Percentiles rank a stretch among this genome's conserved stretches.
phyloP scores from a whole-genome alignment of 2,888 invertebrate genomes.

The Pegoplata infirma region DNA sequence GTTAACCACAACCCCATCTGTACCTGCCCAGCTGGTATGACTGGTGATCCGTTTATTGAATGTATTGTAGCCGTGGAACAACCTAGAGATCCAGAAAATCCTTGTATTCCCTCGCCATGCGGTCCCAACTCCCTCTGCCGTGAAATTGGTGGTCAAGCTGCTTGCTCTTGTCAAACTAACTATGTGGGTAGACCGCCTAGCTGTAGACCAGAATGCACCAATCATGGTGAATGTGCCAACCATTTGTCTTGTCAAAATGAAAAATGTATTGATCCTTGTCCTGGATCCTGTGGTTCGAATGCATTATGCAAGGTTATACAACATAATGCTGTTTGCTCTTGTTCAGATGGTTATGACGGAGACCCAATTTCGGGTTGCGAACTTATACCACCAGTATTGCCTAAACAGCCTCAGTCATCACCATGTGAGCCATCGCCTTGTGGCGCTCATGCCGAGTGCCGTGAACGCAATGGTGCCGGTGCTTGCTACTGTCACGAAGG shows the following conservation, averaged over 20 bases:
- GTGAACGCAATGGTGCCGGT: constrained; percentile 90
- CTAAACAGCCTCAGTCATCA: constrained; percentile 83
- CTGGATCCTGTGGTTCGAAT: constrained; percentile 87
- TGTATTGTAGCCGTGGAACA: constrained; percentile 79
- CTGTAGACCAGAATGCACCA: constrained; percentile 90
- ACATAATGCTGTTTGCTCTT: constrained; percentile 89
- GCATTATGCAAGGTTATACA: constrained; percentile 91
- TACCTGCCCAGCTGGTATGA: constrained; percentile 81
- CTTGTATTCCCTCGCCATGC: constrained; percentile 89
- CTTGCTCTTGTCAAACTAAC: constrained; percentile 89
- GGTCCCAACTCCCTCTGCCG: constrained; percentile 91
- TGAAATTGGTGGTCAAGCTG: constrained; percentile 88
- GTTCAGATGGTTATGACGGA: constrained; percentile 89
- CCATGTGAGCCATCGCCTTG: constrained; percentile 91
- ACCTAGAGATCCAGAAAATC: constrained; percentile 80
- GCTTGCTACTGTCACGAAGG: constrained; percentile 89
- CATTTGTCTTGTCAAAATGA: constrained; percentile 89
- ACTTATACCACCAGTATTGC: constrained; percentile 79
- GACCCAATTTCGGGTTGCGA: constrained; percentile 84
- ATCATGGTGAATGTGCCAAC: constrained; percentile 88
- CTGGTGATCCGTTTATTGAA: constrained; percentile 83
- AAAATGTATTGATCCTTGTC: constrained; percentile 90
- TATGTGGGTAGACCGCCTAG: constrained; percentile 91
- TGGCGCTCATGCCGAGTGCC: constrained; percentile 90
- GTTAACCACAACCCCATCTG: constrained; percentile 85